phyloP scores from a whole-genome alignment of 2,888 invertebrate genomes.

The Tinea trinotella region DNA sequence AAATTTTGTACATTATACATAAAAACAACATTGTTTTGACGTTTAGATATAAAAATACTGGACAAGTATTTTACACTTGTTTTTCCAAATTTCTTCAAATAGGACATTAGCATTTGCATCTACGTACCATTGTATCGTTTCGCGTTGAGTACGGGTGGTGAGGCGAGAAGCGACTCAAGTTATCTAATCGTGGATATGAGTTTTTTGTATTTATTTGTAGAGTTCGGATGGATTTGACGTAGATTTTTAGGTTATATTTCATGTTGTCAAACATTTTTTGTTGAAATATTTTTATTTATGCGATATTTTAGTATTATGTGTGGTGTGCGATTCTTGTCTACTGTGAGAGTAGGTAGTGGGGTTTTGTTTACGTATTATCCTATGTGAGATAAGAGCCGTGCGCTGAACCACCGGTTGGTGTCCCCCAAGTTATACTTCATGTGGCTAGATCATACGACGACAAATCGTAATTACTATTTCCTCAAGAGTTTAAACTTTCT shows the following conservation, averaged over 20 bases:
- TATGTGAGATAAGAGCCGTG: slow-evolving; percentile 25
- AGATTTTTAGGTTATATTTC: slow-evolving; percentile 69
- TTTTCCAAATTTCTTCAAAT: slow-evolving; percentile 69
- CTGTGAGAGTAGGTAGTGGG: slow-evolving; percentile 13
- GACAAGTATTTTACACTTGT: slow-evolving; percentile 33
- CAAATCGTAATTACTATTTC: slow-evolving; percentile 65
- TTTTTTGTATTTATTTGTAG: slow-evolving; percentile 38
- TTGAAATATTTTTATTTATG: neutral
- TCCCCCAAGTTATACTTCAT: slow-evolving; percentile 35
- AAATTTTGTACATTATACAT: too few species aligned
- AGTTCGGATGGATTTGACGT: slow-evolving; percentile 47
- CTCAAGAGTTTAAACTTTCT: slow-evolving; percentile 29
- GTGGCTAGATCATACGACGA: slow-evolving; percentile 35
- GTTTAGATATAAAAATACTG: slow-evolving; percentile 21
- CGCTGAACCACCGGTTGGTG: slow-evolving; percentile 24
- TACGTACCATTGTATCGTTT: slow-evolving; percentile 69
- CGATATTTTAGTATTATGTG: neutral
- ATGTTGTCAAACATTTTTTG: slow-evolving; percentile 56
- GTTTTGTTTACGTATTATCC: slow-evolving; percentile 23
- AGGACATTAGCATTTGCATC: slow-evolving; percentile 71
- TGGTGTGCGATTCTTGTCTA: slow-evolving; percentile 24
- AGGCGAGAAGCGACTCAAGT: slow-evolving; percentile 43
- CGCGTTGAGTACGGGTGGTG: slow-evolving; percentile 60
- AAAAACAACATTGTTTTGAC: slow-evolving; percentile 26
- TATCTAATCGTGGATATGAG: slow-evolving; percentile 34